These are phyloP conservation scores for Varanus salvator DNA, from an alignment of 2,113 vertebrate species.

Conservation along the genomic window DNA sequence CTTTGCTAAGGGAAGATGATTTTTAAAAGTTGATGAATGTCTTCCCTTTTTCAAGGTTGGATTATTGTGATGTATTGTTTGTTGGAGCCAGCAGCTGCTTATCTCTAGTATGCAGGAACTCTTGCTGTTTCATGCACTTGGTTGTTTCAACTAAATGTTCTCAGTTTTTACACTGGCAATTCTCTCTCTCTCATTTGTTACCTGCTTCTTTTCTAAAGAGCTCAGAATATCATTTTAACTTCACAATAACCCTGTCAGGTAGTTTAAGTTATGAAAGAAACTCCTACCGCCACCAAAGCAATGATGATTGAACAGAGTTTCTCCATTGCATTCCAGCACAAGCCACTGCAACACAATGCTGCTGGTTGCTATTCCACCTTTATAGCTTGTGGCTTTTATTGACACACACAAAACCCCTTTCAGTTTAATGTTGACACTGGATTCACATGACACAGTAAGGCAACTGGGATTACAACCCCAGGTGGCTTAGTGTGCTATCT, in stretches of 20 bases:
- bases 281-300: background rate
- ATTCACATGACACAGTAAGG: too few species aligned
- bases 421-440: too few species aligned
- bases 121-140: slow-evolving; percentile 2
- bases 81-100: slow-evolving; percentile 38
- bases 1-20: slow-evolving; percentile 12
- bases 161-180: slow-evolving; percentile 10
- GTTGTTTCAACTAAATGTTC: slow-evolving; percentile 44
- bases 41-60: slow-evolving; percentile 45
- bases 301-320: background rate
- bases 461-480: too few species aligned
- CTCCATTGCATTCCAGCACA: background rate
- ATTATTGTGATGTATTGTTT: slow-evolving; percentile 65
- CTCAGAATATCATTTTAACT: background rate
- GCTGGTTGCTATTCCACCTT: background rate
- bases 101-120: slow-evolving; percentile 57
- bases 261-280: background rate
- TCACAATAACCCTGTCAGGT: background rate
- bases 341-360: background rate
- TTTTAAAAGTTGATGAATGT: slow-evolving; percentile 30
- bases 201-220: background rate
- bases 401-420: too few species aligned
- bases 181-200: background rate
- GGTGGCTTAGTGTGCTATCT: too few species aligned
- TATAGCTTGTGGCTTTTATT: background rate